A percentile compares a stretch with the other conserved stretches of the same genome.
These are phyloP conservation scores for Stegophylla sp. DNA, from an alignment of 2,888 invertebrate genomes.

Conservation along the genomic window DNA sequence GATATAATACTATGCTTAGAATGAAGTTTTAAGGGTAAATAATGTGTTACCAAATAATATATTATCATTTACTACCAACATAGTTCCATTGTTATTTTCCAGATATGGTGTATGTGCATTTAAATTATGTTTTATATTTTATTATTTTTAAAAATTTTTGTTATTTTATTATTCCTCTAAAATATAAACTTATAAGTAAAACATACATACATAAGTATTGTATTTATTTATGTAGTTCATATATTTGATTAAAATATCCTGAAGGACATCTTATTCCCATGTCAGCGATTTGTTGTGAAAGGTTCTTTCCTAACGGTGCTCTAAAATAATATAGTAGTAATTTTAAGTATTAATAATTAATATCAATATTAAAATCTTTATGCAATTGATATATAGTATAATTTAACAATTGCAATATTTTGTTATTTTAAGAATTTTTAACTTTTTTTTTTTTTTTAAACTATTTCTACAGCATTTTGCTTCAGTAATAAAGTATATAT, in stretches of 20 bases:
- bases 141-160: slow-evolving; percentile 30
- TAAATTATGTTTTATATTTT: slow-evolving; percentile 20
- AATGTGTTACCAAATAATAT: neutral
- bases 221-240: slow-evolving; percentile 31
- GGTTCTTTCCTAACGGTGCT: slow-evolving; percentile 71
- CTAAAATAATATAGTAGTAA: slow-evolving; percentile 62
- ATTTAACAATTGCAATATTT: too few species aligned
- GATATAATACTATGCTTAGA: slow-evolving; percentile 50
- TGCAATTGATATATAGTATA: too few species aligned
- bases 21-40: neutral
- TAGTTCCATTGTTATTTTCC: neutral
- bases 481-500: too few species aligned
- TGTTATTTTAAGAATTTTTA: too few species aligned
- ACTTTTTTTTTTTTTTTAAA: too few species aligned
- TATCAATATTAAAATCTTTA: too few species aligned
- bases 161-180: slow-evolving; percentile 30
- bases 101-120: slow-evolving; percentile 3
- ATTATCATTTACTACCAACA: neutral
- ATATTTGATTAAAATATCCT: slow-evolving; percentile 50
- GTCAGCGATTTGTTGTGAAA: slow-evolving; percentile 69
- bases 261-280: slow-evolving; percentile 68
- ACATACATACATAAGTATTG: neutral
- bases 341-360: too few species aligned
- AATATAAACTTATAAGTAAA: slow-evolving; percentile 18
- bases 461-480: too few species aligned